Conservation (phyloP, 92 coral and sea anemone genomes). For the Palythoa grandiflora region DNA sequence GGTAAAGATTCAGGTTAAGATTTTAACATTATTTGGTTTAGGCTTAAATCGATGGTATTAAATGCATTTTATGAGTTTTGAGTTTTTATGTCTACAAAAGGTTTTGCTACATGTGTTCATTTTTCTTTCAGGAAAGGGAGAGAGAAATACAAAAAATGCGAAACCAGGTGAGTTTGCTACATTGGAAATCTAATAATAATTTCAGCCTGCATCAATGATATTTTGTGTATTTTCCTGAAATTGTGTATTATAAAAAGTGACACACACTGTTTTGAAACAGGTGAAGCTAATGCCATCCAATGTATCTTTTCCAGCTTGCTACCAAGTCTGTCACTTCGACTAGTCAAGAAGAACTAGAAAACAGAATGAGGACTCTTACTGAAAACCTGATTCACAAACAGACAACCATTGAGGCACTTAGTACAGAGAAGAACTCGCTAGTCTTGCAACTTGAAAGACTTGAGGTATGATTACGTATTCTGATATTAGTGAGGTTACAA, state of each 20-base stretch:
- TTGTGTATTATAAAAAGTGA: too few relatives aligned
- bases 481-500: too few relatives aligned
- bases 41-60: neutral
- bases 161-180: conserved; percentile 72
- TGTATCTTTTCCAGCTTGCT: conserved; percentile 65
- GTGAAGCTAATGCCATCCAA: neutral
- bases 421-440: conserved; percentile 97
- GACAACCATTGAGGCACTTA: conserved; percentile 92
- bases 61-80: neutral
- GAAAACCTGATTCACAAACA: conserved; percentile 98
- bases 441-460: conserved; percentile 95
- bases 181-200: neutral
- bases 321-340: conserved; percentile 93
- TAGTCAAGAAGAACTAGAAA: conserved; percentile 94
- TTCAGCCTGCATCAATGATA: neutral
- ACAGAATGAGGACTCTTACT: conserved; percentile 91
- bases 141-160: conserved; percentile 88
- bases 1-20: conserved; percentile 45
- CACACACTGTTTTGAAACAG: neutral
- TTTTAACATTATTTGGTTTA: too few relatives aligned
- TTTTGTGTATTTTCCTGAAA: too few relatives aligned
- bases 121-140: conserved; percentile 81
- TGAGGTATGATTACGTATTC: conserved; percentile 69
- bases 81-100: neutral
- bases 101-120: neutral